Base-by-base conservation (phyloP, 64 coral and sea anemone species). In the Pachyseris speciosa region DNA sequence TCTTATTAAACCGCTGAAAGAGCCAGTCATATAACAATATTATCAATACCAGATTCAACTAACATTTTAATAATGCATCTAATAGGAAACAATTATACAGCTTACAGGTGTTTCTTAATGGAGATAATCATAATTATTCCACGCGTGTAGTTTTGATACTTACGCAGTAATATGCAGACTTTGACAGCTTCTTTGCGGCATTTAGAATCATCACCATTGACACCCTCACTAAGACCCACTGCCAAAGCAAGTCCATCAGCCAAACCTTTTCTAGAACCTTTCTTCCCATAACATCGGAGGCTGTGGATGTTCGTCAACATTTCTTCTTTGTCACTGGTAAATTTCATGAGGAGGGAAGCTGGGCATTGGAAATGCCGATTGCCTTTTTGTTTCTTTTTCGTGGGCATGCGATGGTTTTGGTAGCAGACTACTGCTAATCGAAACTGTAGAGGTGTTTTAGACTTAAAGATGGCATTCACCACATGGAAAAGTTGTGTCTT, bases 141-240 rank as follows among this genome's bases (percentile, higher is more conserved):
- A n/a, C n/a, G n/a, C n/a, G n/a, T n/a, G n/a, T n/a, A n/a, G n/a
- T n/a, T n/a, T n/a, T 15, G 6, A 37, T 9, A 81, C 77, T 81
- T 20, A 81, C 77, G 77, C 33, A 81, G 53, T 63, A 81, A 61
- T 81, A 81, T 36, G 8, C 77, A 81, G 33, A 81, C 31, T 81
- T 60, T 81, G 22, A 81, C 22, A 9, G 77, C 77, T 25, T 81
- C 53, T 10, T 1, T 39, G 9, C 77, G 77, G 33, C 51, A 81
- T n/a, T 28, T 58, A 61, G 20, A 39, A 60, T n/a, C 17, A 24
- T 58, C 11, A 25, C 0, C 4, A 37, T 6, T 22, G 32, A 40
- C 30, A 25, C 12, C 77, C 20, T 81, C 50, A 81, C 53, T 61
- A 2, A 81, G 77, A n/a, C 5, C 8, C 22, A 63, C 33, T 7